Conservation (phyloP, 1,140 invertebrate species). For the Phymorhynchus buccinoides region DNA sequence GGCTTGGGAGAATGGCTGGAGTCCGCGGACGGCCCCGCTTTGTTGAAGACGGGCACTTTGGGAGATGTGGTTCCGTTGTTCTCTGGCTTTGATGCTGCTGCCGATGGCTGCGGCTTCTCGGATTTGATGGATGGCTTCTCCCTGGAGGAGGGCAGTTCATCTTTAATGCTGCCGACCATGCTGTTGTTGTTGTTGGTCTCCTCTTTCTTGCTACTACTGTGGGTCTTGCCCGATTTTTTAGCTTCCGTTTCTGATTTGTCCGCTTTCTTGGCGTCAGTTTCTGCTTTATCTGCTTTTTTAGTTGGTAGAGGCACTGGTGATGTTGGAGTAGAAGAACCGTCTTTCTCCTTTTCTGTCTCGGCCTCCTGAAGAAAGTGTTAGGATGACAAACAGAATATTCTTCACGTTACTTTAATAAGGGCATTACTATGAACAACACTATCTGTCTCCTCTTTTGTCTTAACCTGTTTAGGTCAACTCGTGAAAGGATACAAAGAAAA, state of each 20-base stretch:
- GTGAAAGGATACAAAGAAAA: no score
- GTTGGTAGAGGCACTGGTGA: neutral
- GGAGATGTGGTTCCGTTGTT: neutral
- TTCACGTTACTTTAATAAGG: no score
- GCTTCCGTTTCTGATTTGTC: neutral
- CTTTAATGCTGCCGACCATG: neutral
- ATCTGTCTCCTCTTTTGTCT: no score
- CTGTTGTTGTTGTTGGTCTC: constrained; percentile 40
- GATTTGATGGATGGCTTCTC: neutral
- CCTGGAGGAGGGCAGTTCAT: neutral
- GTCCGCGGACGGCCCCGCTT: neutral
- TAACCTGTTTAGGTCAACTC: no score
- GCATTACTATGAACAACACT: no score
- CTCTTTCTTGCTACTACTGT: no score
- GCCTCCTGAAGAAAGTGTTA: neutral
- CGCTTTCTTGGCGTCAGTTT: neutral
- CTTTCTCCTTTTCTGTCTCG: neutral
- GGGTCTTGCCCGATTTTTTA: no score
- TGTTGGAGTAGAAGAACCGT: neutral
- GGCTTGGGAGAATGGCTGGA: constrained; percentile 4
- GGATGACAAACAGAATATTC: no score
- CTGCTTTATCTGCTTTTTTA: neutral
- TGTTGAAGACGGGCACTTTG: neutral
- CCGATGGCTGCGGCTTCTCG: no score
- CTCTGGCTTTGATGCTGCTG: neutral